These are phyloP conservation scores for Diachrysia chrysitis DNA, from an alignment of 2,888 invertebrate species.

Conservation along the genomic window DNA sequence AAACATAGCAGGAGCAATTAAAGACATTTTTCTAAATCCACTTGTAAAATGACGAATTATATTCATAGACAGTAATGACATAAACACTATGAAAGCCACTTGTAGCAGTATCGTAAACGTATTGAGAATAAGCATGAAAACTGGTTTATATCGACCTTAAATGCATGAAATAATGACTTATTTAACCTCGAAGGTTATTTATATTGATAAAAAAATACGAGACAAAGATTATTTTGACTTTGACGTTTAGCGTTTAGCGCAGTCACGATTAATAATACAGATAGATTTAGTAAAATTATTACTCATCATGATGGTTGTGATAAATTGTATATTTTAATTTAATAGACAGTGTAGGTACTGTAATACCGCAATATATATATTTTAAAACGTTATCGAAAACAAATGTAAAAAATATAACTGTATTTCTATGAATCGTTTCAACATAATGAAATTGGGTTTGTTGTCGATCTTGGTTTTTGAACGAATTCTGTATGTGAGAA, in stretches of 20 bases:
- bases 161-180: constrained; percentile 51
- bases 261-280: constrained; percentile 3
- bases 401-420: not conserved
- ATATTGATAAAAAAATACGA: constrained; percentile 27
- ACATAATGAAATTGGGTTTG: not conserved
- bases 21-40: constrained; percentile 75
- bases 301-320: not conserved
- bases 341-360: not conserved
- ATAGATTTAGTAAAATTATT: too few species aligned
- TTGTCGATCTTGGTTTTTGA: constrained; percentile 23
- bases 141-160: constrained; percentile 52
- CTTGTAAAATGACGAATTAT: constrained; percentile 79
- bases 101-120: constrained; percentile 80
- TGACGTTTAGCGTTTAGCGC: constrained; percentile 38
- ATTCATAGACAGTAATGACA: constrained; percentile 84
- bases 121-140: constrained; percentile 84
- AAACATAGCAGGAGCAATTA: constrained; percentile 82
- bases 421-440: not conserved
- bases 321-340: not conserved
- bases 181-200: constrained; percentile 49
- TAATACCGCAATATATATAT: too few species aligned
- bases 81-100: constrained; percentile 80
- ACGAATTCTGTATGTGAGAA: constrained; percentile 31
- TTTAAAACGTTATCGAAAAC: too few species aligned
- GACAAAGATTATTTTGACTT: too few species aligned